These are phyloP conservation scores for Sula dactylatra DNA, from an alignment of 2,113 vertebrate genomes.

Conservation along the genomic window DNA sequence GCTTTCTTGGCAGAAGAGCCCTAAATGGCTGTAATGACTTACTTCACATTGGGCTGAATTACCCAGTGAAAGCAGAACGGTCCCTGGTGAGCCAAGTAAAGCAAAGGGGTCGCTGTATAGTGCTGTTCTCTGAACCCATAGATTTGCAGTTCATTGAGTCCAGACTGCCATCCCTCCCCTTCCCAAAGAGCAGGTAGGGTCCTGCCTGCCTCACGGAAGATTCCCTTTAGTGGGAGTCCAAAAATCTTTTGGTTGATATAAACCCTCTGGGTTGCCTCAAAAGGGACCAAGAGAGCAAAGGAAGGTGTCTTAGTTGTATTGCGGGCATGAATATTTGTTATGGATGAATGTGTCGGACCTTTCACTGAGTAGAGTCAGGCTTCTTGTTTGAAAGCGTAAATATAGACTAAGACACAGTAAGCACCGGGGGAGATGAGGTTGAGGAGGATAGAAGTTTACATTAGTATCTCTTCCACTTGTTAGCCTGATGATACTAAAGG, in stretches of 20 bases:
- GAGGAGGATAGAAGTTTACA: neutral
- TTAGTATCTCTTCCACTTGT: neutral
- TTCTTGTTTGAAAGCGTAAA: neutral
- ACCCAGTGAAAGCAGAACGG: neutral
- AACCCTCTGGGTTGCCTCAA: neutral
- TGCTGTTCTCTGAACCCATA: neutral
- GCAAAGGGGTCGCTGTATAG: neutral
- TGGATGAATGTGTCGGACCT: neutral
- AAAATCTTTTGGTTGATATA: neutral
- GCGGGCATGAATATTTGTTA: neutral
- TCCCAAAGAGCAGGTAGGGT: neutral
- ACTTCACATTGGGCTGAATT: neutral
- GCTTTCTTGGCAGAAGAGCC: neutral
- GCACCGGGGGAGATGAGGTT: neutral
- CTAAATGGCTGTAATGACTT: neutral
- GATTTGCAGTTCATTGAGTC: neutral
- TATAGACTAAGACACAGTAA: neutral
- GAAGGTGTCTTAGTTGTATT: neutral
- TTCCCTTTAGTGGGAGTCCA: neutral
- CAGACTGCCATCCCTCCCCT: neutral
- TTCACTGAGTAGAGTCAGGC: neutral
- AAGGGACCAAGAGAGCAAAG: neutral
- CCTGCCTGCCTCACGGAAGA: neutral
- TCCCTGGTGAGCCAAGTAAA: neutral
- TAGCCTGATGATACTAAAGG: neutral